Evolutionary conservation across 1,140 invertebrate species (phyloP).

Genomic region (Bacillus rossius): DNA sequence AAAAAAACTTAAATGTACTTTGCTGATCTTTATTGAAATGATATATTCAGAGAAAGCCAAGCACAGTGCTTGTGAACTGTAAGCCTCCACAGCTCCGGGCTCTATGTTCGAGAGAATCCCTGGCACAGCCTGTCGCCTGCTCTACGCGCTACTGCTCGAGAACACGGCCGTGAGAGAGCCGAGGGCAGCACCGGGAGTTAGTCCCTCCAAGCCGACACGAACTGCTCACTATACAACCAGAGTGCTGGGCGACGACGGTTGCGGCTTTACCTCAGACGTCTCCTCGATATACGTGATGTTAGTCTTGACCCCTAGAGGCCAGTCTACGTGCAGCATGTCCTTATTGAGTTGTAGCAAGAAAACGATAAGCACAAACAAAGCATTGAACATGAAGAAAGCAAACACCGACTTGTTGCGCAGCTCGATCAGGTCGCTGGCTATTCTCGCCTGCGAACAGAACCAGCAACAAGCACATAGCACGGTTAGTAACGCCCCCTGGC

Average conservation of each 20-base stretch:
- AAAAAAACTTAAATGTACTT: no score
- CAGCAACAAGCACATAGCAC: background rate
- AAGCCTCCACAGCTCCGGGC: no score
- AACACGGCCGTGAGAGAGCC: constrained; percentile 3
- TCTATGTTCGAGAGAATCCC: no score
- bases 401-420: constrained; percentile 95
- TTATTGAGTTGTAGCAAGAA: constrained; percentile 98
- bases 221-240: constrained; percentile 7
- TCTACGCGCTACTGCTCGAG: background rate
- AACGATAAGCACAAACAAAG: constrained; percentile 96
- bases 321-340: constrained; percentile 91
- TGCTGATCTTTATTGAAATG: no score
- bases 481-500: constrained; percentile 31
- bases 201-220: constrained; percentile 9
- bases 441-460: constrained; percentile 66
- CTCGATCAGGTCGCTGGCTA: constrained; percentile 83
- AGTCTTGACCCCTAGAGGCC: constrained; percentile 90
- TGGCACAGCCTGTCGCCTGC: no score
- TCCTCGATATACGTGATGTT: constrained; percentile 91
- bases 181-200: background rate
- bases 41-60: no score
- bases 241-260: constrained; percentile 2
- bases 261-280: constrained; percentile 66
- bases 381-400: constrained; percentile 99
- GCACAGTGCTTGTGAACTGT: no score